Base-by-base conservation (phyloP, 2,888 invertebrate genomes). In the Serripes groenlandicus region DNA sequence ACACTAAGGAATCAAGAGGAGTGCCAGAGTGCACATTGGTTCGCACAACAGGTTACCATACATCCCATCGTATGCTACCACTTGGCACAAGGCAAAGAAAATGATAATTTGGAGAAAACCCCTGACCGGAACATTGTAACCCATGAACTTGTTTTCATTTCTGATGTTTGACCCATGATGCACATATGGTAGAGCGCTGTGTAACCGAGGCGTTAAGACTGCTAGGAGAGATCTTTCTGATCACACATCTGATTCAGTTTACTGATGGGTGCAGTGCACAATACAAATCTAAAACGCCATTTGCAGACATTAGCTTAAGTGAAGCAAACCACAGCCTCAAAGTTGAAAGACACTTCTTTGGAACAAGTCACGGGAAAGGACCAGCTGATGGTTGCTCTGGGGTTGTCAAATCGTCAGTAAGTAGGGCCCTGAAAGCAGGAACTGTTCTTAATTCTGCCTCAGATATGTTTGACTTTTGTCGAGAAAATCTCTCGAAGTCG, bases 21-120 rank as follows among this genome's bases (percentile, higher is more conserved):
- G 64, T 75, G 79, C 58, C 79, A 79, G 34, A 70, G 70, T 70
- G 79, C 79, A 26, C 79, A 79, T 52, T 75, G 75, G 79, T 73
- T 28, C 23, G 56, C 35, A 18, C 56, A 75, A 18, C 75, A 80
- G 71, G 56, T 80, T 30, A 75, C 80, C n/a, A 70, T 80, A 35
- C 80, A 80, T 75, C 80, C 80, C 23, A 75, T 75, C 54, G 79
- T 80, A 23, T 75, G 75, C 34, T 80, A 80, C 37, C 71, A 37
- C 35, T 11, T 49, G 34, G 26, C 30, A 5, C n/a, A 21, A 34
- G 69, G 32, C 42, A n/a, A n/a, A n/a, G n/a, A n/a, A n/a, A n/a
- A n/a, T n/a, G n/a, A n/a, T n/a, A n/a, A n/a, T n/a, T n/a, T n/a
- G n/a, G n/a, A n/a, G n/a, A n/a, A n/a, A n/a, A n/a, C n/a, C n/a